Conservation (phyloP, 2,797 vertebrate genomes). For the Lepus townsendii region DNA sequence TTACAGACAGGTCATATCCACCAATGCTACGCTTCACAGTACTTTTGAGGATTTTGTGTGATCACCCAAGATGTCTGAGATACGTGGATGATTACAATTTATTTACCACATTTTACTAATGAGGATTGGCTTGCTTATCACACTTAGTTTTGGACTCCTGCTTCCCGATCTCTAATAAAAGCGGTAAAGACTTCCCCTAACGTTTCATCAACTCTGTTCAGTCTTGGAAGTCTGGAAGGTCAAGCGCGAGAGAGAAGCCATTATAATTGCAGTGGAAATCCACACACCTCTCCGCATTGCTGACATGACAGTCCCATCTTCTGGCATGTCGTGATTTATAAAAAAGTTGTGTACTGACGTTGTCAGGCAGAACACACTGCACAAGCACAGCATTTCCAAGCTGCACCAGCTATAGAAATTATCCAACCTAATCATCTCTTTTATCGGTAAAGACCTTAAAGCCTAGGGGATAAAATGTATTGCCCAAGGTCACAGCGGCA, state of each 20-base stretch:
- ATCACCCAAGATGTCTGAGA: background rate
- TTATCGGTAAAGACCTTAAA: slow-evolving; percentile 22
- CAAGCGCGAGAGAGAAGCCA: slow-evolving; percentile 19
- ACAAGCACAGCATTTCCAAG: background rate
- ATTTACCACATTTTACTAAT: slow-evolving; percentile 43
- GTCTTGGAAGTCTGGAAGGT: background rate
- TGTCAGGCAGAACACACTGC: background rate
- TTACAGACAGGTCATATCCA: background rate
- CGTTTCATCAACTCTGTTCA: slow-evolving; percentile 62
- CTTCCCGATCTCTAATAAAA: slow-evolving; percentile 12
- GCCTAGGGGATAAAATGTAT: background rate
- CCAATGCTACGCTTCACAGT: slow-evolving; percentile 16
- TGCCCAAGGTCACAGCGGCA: background rate
- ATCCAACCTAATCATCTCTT: background rate
- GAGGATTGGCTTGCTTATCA: background rate
- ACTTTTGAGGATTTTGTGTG: slow-evolving; percentile 32
- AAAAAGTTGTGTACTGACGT: background rate
- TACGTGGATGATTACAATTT: background rate
- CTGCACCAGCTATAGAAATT: background rate
- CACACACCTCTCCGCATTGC: background rate
- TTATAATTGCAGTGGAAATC: slow-evolving; percentile 34
- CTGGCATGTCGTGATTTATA: background rate
- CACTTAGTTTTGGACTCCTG: slow-evolving; percentile 33
- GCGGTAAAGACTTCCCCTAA: background rate
- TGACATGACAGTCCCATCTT: background rate